These are phyloP conservation scores for Henicopernis longicauda DNA, from an alignment of 2,113 vertebrate genomes.

Conservation along the genomic window DNA sequence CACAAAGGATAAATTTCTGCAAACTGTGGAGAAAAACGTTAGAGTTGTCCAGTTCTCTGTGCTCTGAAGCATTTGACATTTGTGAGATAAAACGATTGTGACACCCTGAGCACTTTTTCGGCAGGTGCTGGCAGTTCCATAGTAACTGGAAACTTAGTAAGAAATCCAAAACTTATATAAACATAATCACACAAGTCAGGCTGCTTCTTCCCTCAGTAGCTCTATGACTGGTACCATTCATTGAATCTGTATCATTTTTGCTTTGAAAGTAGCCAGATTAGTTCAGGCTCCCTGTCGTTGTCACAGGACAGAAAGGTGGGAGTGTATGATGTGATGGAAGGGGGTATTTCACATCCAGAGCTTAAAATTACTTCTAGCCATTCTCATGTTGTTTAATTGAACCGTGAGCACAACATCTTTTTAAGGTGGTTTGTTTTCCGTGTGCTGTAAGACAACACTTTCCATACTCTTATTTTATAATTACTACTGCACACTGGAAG, in stretches of 20 bases:
- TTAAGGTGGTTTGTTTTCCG: background rate
- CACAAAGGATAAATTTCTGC: background rate
- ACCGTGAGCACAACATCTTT: background rate
- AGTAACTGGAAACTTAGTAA: background rate
- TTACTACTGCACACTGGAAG: background rate
- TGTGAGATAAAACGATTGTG: slow-evolving; percentile 13
- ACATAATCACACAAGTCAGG: background rate
- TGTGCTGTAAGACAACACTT: background rate
- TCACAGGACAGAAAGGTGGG: background rate
- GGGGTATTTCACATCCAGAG: background rate
- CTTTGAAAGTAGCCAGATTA: background rate
- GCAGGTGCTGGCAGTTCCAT: background rate
- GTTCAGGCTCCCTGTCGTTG: background rate
- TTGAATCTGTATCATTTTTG: background rate
- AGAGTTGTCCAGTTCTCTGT: background rate
- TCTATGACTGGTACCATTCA: background rate
- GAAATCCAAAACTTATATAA: slow-evolving; percentile 37
- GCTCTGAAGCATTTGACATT: slow-evolving; percentile 1
- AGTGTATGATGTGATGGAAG: background rate
- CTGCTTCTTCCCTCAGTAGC: background rate
- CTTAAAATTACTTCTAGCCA: background rate
- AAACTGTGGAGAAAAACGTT: background rate
- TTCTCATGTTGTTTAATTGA: background rate
- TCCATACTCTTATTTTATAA: background rate
- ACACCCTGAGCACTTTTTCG: background rate